Evolutionary conservation across 1,140 invertebrate species (phyloP), one percentile per base, ranked within the genome.

Genomic region (Daktulosphaira vitifoliae): DNA sequence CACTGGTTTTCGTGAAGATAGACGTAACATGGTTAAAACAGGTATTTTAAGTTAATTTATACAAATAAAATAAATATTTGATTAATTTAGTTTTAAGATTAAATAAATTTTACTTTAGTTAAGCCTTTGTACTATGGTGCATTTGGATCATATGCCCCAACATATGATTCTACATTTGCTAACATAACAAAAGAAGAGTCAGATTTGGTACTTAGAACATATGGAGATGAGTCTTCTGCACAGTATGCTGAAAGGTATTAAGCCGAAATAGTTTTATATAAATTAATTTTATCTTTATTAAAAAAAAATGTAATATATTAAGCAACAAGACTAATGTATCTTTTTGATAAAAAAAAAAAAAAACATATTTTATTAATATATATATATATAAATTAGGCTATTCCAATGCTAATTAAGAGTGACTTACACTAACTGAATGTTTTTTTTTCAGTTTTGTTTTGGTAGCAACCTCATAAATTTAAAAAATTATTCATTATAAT

Each of bases 91-190:
- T 66, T 29, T 49, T 23, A 44, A 51, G 51, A 59, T 22, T 56
- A 46, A 49, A 44, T 38, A 49, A 9, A 59, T 48, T 62, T 49
- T 66, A 56, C 75, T 75, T 23, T 73, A 73, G 90, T 95, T 1
- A 91, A 91, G 73, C 90, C 93, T 0, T 76, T 96, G 2, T 90
- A 92, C 74, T 97, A 97, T 75, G 95, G 94, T 1, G 86, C 93
- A 3, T 98, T 93, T 78, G 88, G 90, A 38, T 94, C 92, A 2
- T 96, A 96, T 78, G 93, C 93, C 2, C 96, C 96, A 0, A 85
- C 85, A 18, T 94, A 93, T 76, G 95, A 98, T 75, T 95, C 92
- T 0, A 93, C 91, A 2, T 97, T 96, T 79, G 84, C 95, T 0
- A 96, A 91, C 72, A 77, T 98, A 20, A 91, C 85, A 11, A 92